phyloP scores from a whole-genome alignment of 2,888 invertebrate genomes.

The Enchytraeus crypticus region DNA sequence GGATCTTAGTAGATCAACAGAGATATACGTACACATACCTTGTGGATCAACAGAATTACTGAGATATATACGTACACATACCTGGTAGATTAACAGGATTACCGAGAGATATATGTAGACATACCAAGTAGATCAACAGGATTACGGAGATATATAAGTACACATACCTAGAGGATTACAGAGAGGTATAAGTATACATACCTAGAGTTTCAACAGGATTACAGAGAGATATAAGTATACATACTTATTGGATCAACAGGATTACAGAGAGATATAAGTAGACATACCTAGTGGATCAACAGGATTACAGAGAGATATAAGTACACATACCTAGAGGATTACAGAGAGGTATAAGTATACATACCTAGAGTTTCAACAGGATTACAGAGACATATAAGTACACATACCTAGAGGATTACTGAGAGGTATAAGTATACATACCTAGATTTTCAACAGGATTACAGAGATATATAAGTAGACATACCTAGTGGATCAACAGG shows the following conservation, averaged over 20 bases:
- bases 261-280: too few species aligned
- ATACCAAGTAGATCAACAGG: neutral
- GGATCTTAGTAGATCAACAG: too few species aligned
- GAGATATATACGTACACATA: neutral
- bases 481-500: slow-evolving; percentile 67
- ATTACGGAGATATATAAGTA: neutral
- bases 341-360: neutral
- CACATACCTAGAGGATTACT: neutral
- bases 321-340: neutral
- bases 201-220: neutral
- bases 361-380: neutral
- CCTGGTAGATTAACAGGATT: neutral
- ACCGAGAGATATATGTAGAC: neutral
- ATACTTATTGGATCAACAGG: too few species aligned
- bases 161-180: neutral
- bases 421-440: neutral
- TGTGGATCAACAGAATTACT: neutral
- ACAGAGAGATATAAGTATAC: neutral
- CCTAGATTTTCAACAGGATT: neutral
- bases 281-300: neutral
- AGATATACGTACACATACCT: neutral
- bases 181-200: neutral
- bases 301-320: neutral
- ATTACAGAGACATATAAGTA: neutral
- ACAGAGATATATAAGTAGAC: neutral